Conservation (phyloP, 2,888 invertebrate species). For the Sthenelais limicola region DNA sequence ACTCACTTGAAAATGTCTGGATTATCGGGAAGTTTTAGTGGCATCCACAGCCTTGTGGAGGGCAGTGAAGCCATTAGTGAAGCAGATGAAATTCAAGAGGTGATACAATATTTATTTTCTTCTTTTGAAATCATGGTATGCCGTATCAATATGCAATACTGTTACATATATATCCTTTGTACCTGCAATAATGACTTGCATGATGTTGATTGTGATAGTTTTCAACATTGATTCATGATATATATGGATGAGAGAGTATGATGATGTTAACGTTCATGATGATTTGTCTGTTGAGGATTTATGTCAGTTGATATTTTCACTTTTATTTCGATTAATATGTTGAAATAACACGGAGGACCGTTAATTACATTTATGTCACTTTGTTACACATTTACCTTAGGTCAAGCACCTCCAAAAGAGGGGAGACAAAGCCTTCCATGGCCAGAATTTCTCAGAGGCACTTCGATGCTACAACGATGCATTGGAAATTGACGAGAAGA, state of each 20-base stretch:
- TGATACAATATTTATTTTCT: conserved; percentile 7
- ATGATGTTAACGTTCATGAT: neutral
- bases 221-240: no score
- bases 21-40: conserved; percentile 22
- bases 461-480: conserved; percentile 65
- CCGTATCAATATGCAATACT: neutral
- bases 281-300: neutral
- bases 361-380: neutral
- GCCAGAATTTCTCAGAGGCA: conserved; percentile 59
- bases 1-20: no score
- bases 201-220: no score
- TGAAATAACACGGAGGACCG: neutral
- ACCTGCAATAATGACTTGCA: no score
- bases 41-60: conserved; percentile 46
- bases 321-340: neutral
- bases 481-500: conserved; percentile 66
- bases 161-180: neutral
- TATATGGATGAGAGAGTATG: neutral
- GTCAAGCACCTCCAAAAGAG: conserved; percentile 43
- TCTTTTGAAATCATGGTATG: neutral
- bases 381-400: conserved; percentile 28
- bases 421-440: conserved; percentile 61
- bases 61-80: conserved; percentile 48
- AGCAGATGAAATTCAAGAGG: conserved; percentile 46
- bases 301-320: neutral